phyloP scores from a whole-genome alignment of 2,797 vertebrate genomes.

The Amblyraja radiata region DNA sequence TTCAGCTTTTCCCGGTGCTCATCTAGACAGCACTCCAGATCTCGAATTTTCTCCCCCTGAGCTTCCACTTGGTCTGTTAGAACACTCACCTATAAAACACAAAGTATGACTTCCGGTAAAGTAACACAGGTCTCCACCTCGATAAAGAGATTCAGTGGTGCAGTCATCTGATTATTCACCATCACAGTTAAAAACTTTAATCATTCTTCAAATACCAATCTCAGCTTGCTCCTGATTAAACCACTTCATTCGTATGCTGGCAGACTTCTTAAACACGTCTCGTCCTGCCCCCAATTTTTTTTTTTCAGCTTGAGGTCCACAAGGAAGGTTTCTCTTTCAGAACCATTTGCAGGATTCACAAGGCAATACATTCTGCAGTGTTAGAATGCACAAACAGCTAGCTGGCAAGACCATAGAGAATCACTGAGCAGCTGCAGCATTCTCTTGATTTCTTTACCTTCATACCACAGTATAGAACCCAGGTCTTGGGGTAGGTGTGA shows the following conservation, averaged over 20 bases:
- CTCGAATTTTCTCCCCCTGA: constrained; percentile 95
- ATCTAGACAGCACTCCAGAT: constrained; percentile 87
- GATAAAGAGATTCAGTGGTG: background rate
- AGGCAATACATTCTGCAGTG: background rate
- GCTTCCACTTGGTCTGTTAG: constrained; percentile 96
- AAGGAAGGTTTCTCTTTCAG: background rate
- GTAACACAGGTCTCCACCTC: background rate
- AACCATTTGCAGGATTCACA: background rate
- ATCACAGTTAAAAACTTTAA: background rate
- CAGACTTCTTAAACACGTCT: background rate
- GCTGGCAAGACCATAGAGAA: too few species aligned
- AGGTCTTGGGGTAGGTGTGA: too few species aligned
- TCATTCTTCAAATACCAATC: constrained; percentile 18
- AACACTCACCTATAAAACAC: constrained; percentile 77
- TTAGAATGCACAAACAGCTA: background rate
- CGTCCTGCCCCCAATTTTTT: background rate
- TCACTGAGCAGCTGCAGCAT: too few species aligned
- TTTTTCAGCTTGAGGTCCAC: background rate
- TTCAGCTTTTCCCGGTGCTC: constrained; percentile 94
- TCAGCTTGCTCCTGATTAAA: constrained; percentile 2
- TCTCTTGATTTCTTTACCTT: too few species aligned
- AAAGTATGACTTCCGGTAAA: constrained; percentile 13
- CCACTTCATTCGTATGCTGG: background rate
- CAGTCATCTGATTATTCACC: background rate
- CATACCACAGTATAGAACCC: too few species aligned